Conservation (phyloP, 30 jellyfish, hydroid and myxozoan genomes). For the Mastigias papua region DNA sequence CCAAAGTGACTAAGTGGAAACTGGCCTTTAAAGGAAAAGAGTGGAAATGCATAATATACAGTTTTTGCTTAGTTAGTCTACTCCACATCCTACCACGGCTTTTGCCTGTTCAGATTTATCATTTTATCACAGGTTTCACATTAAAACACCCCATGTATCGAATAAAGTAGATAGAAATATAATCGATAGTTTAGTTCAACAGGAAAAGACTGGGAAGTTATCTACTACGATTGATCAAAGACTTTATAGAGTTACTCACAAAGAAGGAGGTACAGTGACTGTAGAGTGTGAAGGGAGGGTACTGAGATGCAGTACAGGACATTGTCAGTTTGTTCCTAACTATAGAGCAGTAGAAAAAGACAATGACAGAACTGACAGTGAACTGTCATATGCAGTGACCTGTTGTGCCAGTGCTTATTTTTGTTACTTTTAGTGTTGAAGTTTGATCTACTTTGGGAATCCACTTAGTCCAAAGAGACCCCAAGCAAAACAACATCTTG, state of each 20-base stretch:
- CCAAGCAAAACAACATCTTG: no score
- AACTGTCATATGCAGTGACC: no score
- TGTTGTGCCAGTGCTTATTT: no score
- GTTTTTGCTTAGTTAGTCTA: not conserved
- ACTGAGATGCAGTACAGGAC: not conserved
- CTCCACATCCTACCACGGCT: not conserved
- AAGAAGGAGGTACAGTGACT: not conserved
- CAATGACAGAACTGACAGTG: not conserved
- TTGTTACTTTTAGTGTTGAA: no score
- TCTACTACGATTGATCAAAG: not conserved
- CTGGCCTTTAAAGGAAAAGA: not conserved
- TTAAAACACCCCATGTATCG: not conserved
- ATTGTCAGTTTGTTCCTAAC: not conserved
- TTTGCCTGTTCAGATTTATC: not conserved
- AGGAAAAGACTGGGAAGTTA: not conserved
- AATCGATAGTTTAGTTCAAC: not conserved
- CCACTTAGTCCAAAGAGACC: no score
- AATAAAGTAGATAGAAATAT: not conserved
- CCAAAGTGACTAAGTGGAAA: no score
- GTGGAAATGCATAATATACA: not conserved
- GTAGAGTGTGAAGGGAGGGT: not conserved
- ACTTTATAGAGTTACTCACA: not conserved
- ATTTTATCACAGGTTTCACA: not conserved
- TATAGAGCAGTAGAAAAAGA: not conserved
- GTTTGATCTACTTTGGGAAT: no score